Conservation (phyloP, 2,113 vertebrate genomes). For the Corythoichthys intestinalis region DNA sequence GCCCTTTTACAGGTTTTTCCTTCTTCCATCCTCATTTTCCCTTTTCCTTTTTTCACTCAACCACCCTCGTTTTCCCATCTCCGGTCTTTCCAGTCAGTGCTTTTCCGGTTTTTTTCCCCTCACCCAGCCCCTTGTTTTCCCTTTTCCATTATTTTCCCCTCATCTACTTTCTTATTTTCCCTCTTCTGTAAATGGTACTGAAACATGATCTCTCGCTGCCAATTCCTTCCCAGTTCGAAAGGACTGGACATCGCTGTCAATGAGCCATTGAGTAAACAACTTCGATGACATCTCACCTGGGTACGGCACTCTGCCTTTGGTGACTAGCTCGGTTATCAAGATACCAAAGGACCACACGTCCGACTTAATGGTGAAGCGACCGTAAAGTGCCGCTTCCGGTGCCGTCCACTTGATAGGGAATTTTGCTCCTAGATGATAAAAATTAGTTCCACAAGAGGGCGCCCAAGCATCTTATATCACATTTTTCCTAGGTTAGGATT, state of each 20-base stretch:
- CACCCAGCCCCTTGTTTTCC: no score
- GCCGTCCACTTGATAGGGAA: conserved; percentile 98
- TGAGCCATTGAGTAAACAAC: neutral
- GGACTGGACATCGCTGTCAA: no score
- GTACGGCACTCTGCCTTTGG: conserved; percentile 94
- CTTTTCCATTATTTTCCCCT: neutral
- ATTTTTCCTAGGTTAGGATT: no score
- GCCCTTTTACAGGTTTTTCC: no score
- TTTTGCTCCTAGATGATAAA: conserved; percentile 80
- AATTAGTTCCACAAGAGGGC: conserved; percentile 34
- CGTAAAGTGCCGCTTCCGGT: conserved; percentile 89
- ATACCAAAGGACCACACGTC: conserved; percentile 97
- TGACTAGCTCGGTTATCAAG: conserved; percentile 89
- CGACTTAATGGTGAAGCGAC: conserved; percentile 94
- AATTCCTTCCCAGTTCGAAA: no score
- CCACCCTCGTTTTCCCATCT: no score
- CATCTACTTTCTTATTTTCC: neutral
- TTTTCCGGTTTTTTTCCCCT: no score
- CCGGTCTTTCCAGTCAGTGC: no score
- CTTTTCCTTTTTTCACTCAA: no score
- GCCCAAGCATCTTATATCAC: neutral
- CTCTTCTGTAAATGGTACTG: no score
- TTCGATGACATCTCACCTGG: conserved; percentile 75
- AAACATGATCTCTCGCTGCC: no score
- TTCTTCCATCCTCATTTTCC: no score